Percentiles rank a stretch among this genome's conserved stretches.
Evolutionary conservation across 2,797 vertebrate genomes (phyloP).

Genomic region (Crotalus adamanteus): DNA sequence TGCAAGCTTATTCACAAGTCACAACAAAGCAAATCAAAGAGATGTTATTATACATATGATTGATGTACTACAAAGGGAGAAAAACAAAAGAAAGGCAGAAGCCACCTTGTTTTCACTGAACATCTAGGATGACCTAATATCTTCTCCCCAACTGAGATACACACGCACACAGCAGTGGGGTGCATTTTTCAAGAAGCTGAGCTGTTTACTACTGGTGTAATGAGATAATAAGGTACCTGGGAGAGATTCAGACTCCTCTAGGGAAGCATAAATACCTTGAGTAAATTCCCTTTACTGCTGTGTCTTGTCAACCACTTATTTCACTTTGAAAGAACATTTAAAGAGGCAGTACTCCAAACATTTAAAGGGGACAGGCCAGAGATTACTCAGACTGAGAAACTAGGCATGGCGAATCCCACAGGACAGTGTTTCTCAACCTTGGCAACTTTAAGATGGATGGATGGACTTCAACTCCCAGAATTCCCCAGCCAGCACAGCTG

Average conservation of each 20-base stretch:
- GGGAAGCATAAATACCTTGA: conserved; percentile 15
- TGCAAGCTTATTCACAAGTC: neutral
- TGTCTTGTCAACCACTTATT: conserved; percentile 27
- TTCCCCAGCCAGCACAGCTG: neutral
- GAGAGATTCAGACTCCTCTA: conserved; percentile 18
- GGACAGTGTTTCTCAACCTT: neutral
- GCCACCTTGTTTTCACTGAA: conserved; percentile 39
- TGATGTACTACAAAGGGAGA: neutral
- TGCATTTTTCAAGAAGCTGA: conserved; percentile 54
- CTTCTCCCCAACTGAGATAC: conserved; percentile 29
- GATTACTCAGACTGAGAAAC: neutral
- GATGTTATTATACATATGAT: neutral
- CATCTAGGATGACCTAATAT: conserved; percentile 38
- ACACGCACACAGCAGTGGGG: neutral
- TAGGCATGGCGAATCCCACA: neutral
- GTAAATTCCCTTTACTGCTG: conserved; percentile 21
- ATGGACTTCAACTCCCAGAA: neutral
- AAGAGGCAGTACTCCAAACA: neutral
- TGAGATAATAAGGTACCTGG: conserved; percentile 32
- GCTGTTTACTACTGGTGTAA: conserved; percentile 43
- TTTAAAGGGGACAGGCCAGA: conserved; percentile 16
- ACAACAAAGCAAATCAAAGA: neutral
- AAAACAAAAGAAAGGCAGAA: conserved; percentile 28
- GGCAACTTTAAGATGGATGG: neutral
- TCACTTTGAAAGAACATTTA: conserved; percentile 16